A percentile compares a stretch with the other conserved stretches of the same genome.
These are phyloP conservation scores for Bergia sp. DNA, from an alignment of 92 coral and sea anemone genomes.

Conservation along the genomic window DNA sequence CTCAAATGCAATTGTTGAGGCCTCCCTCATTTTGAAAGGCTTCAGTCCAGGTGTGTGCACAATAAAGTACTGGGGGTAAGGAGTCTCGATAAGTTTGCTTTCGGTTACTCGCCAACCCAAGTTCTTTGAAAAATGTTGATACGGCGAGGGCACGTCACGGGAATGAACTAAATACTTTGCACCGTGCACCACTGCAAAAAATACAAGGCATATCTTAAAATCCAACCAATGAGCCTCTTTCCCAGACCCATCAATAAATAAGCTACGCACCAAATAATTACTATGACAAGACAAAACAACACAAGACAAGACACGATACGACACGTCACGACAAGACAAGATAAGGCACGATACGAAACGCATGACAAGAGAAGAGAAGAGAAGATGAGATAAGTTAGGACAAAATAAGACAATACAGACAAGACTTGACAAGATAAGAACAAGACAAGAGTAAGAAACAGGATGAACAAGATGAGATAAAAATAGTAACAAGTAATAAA, in stretches of 20 bases:
- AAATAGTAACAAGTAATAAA: too few relatives aligned
- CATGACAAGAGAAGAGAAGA: too few relatives aligned
- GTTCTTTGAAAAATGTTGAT: constrained; percentile 10
- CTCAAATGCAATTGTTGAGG: constrained; percentile 25
- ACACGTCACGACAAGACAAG: too few relatives aligned
- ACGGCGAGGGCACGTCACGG: constrained; percentile 7
- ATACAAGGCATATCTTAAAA: not conserved
- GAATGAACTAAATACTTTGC: constrained; percentile 14
- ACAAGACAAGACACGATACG: too few relatives aligned
- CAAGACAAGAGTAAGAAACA: too few relatives aligned
- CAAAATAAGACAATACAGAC: too few relatives aligned
- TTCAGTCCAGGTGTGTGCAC: constrained; percentile 28
- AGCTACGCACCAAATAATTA: too few relatives aligned
- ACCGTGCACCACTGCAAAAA: constrained; percentile 34
- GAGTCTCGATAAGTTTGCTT: constrained; percentile 12
- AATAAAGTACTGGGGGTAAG: constrained; percentile 1
- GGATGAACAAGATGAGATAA: not conserved
- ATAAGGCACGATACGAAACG: too few relatives aligned
- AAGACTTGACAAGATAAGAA: not conserved
- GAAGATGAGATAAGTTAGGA: too few relatives aligned
- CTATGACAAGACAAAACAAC: too few relatives aligned
- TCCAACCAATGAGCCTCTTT: not conserved
- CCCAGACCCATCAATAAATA: too few relatives aligned
- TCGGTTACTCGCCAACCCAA: constrained; percentile 24
- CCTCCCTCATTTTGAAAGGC: not conserved